Percentiles rank a stretch among this genome's conserved stretches.
Conservation (phyloP, 2,888 invertebrate species). For the Elegia similella region DNA sequence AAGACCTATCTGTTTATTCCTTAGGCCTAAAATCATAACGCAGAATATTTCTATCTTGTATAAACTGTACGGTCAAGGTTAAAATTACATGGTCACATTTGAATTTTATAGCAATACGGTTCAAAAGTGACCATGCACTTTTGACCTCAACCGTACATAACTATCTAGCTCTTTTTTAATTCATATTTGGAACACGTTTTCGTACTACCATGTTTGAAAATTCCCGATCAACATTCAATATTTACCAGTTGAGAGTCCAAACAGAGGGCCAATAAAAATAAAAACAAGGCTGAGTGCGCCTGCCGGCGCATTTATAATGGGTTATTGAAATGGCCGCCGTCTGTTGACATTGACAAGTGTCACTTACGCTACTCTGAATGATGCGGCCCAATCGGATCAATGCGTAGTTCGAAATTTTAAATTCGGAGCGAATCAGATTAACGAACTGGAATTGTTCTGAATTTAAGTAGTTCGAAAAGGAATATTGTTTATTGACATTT, state of each 20-base stretch:
- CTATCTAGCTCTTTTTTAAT: background rate
- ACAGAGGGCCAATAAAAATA: conserved; percentile 4
- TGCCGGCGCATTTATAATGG: conserved; percentile 13
- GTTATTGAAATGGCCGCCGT: conserved; percentile 8
- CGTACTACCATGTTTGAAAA: background rate
- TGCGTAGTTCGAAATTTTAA: background rate
- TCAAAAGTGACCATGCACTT: too few species aligned
- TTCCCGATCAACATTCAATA: conserved; percentile 7
- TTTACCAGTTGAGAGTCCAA: conserved; percentile 6
- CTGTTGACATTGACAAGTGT: conserved; percentile 10
- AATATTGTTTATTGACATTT: too few species aligned
- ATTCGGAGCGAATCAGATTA: background rate
- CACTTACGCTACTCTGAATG: conserved; percentile 8
- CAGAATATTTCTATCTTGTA: too few species aligned
- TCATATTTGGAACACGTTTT: background rate
- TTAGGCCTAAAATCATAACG: too few species aligned
- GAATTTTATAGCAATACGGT: too few species aligned
- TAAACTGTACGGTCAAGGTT: too few species aligned
- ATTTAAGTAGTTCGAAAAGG: background rate
- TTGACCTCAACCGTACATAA: background rate
- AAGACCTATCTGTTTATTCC: too few species aligned
- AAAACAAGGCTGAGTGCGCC: conserved; percentile 1
- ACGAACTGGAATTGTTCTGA: background rate
- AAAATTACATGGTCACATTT: too few species aligned
- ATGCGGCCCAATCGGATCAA: background rate